These are phyloP conservation scores for Pitangus sulphuratus DNA, from an alignment of 2,797 vertebrate species.

Conservation along the genomic window DNA sequence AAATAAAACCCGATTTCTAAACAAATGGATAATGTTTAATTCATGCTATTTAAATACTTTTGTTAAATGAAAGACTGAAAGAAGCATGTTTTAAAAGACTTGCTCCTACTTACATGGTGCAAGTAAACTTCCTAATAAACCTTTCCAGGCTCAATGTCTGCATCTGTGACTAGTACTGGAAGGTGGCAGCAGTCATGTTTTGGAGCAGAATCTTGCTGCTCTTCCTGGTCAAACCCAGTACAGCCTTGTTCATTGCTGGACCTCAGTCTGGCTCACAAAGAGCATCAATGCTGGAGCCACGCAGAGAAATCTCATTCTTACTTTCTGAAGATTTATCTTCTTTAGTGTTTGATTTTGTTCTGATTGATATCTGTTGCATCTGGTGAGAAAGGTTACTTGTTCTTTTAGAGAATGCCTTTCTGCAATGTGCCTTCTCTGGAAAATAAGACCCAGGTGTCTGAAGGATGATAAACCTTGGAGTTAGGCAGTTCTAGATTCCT, in stretches of 20 bases:
- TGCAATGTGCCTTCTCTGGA: not conserved
- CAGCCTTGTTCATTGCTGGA: not conserved
- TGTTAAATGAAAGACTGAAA: not conserved
- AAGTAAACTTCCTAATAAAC: not conserved
- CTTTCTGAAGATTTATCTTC: not conserved
- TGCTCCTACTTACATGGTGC: not conserved
- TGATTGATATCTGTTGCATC: not conserved
- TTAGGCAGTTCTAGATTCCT: not conserved
- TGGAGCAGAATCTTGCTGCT: not conserved
- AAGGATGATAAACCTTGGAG: not conserved
- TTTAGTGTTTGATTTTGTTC: not conserved
- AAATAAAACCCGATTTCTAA: not conserved
- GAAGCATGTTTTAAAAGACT: not conserved
- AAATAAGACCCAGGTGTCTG: not conserved
- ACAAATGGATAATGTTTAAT: not conserved
- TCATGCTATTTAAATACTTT: not conserved
- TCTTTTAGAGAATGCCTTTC: not conserved
- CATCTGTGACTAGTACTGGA: not conserved
- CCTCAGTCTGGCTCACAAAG: not conserved
- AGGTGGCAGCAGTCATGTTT: not conserved
- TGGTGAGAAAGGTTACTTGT: not conserved
- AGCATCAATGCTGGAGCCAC: accelerated
- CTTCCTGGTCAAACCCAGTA: not conserved
- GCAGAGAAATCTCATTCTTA: not conserved
- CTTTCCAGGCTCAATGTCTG: not conserved